Base-by-base conservation (phyloP, 2,797 vertebrate genomes). In the Anniella stebbinsi region DNA sequence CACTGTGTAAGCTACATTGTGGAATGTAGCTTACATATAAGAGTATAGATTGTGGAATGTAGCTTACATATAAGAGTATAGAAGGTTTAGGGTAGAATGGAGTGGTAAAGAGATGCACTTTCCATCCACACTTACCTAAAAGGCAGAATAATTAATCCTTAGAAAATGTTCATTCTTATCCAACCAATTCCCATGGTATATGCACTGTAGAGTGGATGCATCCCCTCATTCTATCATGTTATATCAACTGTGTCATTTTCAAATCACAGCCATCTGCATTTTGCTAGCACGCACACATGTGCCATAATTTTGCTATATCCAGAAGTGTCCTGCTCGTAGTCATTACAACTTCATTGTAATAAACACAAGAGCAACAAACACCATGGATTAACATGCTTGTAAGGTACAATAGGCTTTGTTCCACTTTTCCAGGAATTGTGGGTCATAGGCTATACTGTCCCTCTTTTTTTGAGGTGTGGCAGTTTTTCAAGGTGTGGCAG, bases 191-290 rank as follows among this genome's bases (percentile, higher is more conserved):
- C 89, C 66, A 3, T 77, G 87, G 63, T 73, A 9, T 7, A n/a
- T 5, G 33, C 8, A 36, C 30, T 69, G 86, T 90, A 25, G 89
- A 86, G 87, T 45, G 72, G 90, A 89, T 41, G 87, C 82, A 87
- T 6, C 45, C 48, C 11, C 83, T 90, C 86, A n/a, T 89, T 90
- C 90, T n/a, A 73, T 92, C 91, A 89, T 73, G 88, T 54, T 87
- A 36, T 75, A 87, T 93, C 89, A 75, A 54, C 54, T 25, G 33
- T 75, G 90, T 87, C 72, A 33, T 91, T 88, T 93, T 10, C 77
- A 86, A 78, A 84, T 57, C 91, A 30, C 45, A 75, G 80, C 94
- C 86, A 84, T 89, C 88, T 41, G 7, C 75, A 1, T n/a, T 70
- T 75, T 70, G 89, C 38, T 88, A 66, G 1, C 0, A 90, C 10